Base-by-base conservation (phyloP, 2,797 vertebrate species). In the Pantherophis alleghaniensis region DNA sequence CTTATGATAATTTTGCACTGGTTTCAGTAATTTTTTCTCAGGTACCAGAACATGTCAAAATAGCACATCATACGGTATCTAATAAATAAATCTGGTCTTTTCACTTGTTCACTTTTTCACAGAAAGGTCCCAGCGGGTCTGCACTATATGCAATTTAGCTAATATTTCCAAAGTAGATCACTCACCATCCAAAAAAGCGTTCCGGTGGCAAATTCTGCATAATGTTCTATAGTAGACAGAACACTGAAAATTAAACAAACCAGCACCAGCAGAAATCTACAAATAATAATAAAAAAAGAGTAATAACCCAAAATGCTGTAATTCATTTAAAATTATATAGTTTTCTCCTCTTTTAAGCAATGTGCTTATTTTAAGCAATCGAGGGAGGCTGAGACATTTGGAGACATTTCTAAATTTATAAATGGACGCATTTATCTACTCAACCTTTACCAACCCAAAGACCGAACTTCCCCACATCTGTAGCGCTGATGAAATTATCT, bases 141-240 rank as follows among this genome's bases (percentile, higher is more conserved):
- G 13, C 6, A 22, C 11, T 14, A 9, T 14, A 60, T 42, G 32
- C 7, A 79, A 90, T 90, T 66, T 56, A 55, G 51, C 37, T 22
- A 79, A 91, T 18, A 9, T 1, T 86, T 94, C 94, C 94, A 26
- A 79, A 37, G 74, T n/a, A 20, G 0, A 87, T 91, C 56, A 98
- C 98, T 98, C 96, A 99, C 99, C 98, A 99, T 99, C 98, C 98
- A 99, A 95, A 99, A 99, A 87, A 99, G 98, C 0, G 98, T 98
- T 93, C 98, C 98, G 4, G 97, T 98, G 92, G 98, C 98, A 92
- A 98, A 98, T 42, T 99, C 98, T 92, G 98, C 98, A 96, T 99
- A 99, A 92, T 98, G 98, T 91, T 99, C 98, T 96, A 98, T 98
- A 51, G 98, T 99, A 95, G 98, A 99, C 24, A 99, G 97, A 42